phyloP scores from a whole-genome alignment of 2,888 invertebrate species.

The Copidosoma aretas region DNA sequence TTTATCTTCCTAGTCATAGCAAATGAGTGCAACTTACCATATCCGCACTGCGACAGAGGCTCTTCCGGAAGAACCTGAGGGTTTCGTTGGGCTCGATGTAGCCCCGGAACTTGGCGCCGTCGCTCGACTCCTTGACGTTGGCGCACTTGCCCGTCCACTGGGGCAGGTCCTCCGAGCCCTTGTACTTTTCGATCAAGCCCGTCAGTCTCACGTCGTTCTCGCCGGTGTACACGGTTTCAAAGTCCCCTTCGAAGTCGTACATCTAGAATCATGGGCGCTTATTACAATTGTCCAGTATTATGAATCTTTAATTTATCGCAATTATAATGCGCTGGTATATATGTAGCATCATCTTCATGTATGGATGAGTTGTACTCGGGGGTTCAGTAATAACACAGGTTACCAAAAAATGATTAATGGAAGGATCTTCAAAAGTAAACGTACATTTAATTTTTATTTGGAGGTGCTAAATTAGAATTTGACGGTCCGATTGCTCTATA shows the following conservation, averaged over 20 bases:
- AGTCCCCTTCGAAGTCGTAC: constrained; percentile 84
- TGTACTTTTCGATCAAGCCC: constrained; percentile 80
- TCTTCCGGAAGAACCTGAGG: constrained; percentile 80
- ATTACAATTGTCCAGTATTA: not conserved
- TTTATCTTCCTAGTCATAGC: not conserved
- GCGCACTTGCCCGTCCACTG: constrained; percentile 85
- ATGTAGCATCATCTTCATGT: too few relatives aligned
- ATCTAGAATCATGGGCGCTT: constrained; percentile 66
- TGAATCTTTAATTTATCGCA: too few relatives aligned
- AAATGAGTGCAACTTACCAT: constrained; percentile 68
- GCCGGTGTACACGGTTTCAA: constrained; percentile 80
- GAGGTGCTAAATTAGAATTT: too few relatives aligned
- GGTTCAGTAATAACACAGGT: too few relatives aligned
- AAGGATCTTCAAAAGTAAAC: too few relatives aligned
- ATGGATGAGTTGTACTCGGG: too few relatives aligned
- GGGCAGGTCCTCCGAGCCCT: constrained; percentile 74
- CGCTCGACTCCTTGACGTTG: constrained; percentile 78
- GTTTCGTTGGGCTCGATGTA: constrained; percentile 73
- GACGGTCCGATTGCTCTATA: too few relatives aligned
- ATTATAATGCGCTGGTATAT: too few relatives aligned
- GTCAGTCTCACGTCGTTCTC: constrained; percentile 68
- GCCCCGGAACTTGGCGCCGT: constrained; percentile 84
- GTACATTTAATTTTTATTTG: too few relatives aligned
- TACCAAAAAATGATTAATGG: too few relatives aligned
- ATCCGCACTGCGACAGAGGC: constrained; percentile 81